A percentile compares a stretch with the other conserved stretches of the same genome.
Conservation (phyloP, 2,888 invertebrate genomes). For the Caenorhabditis panamensis region DNA sequence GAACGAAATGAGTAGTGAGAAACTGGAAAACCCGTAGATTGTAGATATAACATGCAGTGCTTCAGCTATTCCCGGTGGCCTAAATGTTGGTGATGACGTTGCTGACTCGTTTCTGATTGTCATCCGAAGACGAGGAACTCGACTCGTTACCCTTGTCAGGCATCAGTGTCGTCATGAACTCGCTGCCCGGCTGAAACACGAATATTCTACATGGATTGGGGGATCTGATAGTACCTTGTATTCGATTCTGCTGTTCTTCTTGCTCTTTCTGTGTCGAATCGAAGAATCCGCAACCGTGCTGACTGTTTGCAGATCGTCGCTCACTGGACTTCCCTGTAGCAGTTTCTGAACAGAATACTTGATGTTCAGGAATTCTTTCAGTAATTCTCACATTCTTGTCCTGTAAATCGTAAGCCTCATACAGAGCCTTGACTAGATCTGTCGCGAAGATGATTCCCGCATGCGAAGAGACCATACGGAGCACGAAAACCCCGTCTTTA, state of each 20-base stretch:
- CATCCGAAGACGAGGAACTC: slow-evolving; percentile 44
- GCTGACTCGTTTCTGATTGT: slow-evolving; percentile 42
- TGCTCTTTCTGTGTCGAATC: slow-evolving; percentile 48
- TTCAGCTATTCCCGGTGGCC: no score
- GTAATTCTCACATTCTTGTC: slow-evolving; percentile 33
- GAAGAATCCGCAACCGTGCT: slow-evolving; percentile 43
- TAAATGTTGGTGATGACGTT: slow-evolving; percentile 43
- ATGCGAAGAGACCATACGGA: slow-evolving; percentile 78
- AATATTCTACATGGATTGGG: no score
- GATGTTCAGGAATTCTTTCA: slow-evolving; percentile 31
- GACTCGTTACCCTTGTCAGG: slow-evolving; percentile 55
- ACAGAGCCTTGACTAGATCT: slow-evolving; percentile 75
- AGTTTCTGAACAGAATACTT: slow-evolving; percentile 39
- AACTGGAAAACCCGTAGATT: not conserved
- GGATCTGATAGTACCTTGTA: slow-evolving; percentile 18
- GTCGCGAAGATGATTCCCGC: slow-evolving; percentile 79
- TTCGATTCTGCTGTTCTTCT: slow-evolving; percentile 46
- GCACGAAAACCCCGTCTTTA: slow-evolving; percentile 79
- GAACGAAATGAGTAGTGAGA: slow-evolving; percentile 24
- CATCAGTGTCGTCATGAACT: slow-evolving; percentile 61
- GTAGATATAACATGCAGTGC: not conserved
- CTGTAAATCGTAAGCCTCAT: slow-evolving; percentile 65
- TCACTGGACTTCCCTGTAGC: slow-evolving; percentile 34
- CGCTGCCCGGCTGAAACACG: slow-evolving; percentile 49
- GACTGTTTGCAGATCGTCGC: slow-evolving; percentile 43